Conservation (phyloP, 2,113 vertebrate species). For the Rattus rattus region DNA sequence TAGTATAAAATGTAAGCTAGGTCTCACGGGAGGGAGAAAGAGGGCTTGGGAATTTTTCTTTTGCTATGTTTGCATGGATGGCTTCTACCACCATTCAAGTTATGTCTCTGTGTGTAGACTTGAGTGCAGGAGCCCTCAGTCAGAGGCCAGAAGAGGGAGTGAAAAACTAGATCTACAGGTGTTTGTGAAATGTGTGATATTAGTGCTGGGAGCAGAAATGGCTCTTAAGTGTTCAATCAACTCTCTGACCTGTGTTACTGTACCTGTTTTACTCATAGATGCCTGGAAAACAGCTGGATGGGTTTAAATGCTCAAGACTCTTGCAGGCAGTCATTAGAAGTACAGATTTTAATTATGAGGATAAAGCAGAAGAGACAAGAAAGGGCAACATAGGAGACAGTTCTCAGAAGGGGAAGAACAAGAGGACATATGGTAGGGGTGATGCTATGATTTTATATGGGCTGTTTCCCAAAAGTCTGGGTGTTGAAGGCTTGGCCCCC, state of each 20-base stretch:
- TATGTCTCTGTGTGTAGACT: background rate
- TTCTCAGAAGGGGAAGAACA: background rate
- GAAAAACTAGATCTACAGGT: background rate
- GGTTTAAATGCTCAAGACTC: background rate
- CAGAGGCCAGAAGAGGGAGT: background rate
- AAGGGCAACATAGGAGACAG: background rate
- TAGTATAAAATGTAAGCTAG: background rate
- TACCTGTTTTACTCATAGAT: background rate
- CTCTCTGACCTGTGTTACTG: background rate
- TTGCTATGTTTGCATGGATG: no score
- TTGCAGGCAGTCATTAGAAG: background rate
- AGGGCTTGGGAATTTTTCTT: no score
- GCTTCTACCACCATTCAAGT: background rate
- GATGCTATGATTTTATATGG: background rate
- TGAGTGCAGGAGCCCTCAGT: background rate
- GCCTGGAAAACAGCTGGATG: background rate
- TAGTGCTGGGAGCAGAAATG: background rate
- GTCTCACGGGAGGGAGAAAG: background rate
- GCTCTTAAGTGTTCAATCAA: background rate
- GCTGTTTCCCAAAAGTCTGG: background rate
- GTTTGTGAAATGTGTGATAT: background rate
- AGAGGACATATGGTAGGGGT: background rate
- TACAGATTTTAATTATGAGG: background rate
- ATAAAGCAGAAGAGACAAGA: background rate
- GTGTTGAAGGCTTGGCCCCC: background rate